Evolutionary conservation across 2,888 invertebrate species (phyloP), one percentile per base, ranked within the genome.

Genomic region (Mythimna lalbum): DNA sequence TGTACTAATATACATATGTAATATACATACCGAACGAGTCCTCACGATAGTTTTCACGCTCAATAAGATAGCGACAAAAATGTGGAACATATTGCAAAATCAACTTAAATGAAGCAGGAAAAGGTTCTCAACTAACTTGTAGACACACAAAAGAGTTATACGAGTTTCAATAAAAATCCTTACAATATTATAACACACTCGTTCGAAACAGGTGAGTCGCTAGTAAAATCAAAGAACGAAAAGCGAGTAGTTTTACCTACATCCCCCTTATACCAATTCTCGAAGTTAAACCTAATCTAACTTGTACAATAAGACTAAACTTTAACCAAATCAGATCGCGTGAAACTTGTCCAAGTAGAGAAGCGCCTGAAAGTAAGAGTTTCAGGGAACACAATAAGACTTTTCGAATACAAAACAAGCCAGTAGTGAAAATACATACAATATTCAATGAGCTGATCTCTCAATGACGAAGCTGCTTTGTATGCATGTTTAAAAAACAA

Each of bases 401-500:
- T 61, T 49, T 31, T 1, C 14, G 9, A 52, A 36, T 57, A 65
- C 39, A 68, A 55, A 49, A 53, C n/a, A 9, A 43, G 5, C 57
- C 19, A 68, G 27, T 36, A 71, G 52, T 70, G 36, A 68, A 81
- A 65, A 73, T 74, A 76, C 53, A 60, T 63, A 52, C 31, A 57
- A 67, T 67, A 76, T 49, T 43, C 17, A 43, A 17, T 39, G 61
- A 76, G 7, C 64, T 67, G 70, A 60, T 55, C 14, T 21, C 39
- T 61, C 62, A 79, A 76, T 81, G 77, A 72, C 65, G 60, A 62
- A 65, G 52, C 56, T 65, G 56, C 10, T 50, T 59, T 62, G 39
- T 47, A 50, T 23, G 53, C 59, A 27, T 61, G 12, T 62, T 39
- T 31, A 14, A 27, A n/a, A 43, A 62, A 67, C n/a, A 67, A 77